phyloP scores from a whole-genome alignment of 1,140 invertebrate species.

The Wasmannia auropunctata region DNA sequence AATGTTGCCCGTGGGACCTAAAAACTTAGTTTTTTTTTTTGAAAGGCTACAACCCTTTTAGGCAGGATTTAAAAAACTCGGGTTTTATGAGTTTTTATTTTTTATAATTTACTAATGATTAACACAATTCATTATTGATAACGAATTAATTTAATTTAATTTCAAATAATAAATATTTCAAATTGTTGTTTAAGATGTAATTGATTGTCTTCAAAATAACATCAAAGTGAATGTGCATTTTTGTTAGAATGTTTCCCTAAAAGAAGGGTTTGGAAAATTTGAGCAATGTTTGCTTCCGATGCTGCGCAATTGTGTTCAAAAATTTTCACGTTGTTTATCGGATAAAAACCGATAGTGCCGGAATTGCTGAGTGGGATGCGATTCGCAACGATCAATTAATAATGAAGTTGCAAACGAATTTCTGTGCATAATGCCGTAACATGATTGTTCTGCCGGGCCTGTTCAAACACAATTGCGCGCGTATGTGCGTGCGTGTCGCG shows the following conservation, averaged over 20 bases:
- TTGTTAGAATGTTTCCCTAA: neutral
- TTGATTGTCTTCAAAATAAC: no score
- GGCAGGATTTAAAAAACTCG: no score
- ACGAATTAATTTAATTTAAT: no score
- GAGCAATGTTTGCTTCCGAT: no score
- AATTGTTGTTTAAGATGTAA: no score
- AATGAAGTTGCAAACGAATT: slow-evolving; percentile 39
- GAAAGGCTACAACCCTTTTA: neutral
- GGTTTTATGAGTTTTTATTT: no score
- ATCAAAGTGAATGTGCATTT: no score
- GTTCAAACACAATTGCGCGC: slow-evolving; percentile 51
- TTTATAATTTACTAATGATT: no score
- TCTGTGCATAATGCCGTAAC: slow-evolving; percentile 50
- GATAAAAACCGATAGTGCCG: slow-evolving; percentile 20
- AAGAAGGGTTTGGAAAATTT: no score
- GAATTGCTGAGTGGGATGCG: slow-evolving; percentile 5
- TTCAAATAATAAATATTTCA: no score
- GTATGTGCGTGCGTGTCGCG: slow-evolving; percentile 12
- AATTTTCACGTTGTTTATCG: neutral
- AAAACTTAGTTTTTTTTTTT: slow-evolving; percentile 18
- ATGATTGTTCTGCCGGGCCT: slow-evolving; percentile 33
- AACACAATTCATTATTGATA: no score
- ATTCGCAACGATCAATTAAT: slow-evolving; percentile 16
- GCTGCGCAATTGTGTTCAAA: neutral
- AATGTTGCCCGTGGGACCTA: slow-evolving; percentile 31